Percentiles rank a stretch among this genome's conserved stretches.
Evolutionary conservation across 2,888 invertebrate genomes (phyloP).

Genomic region (Copidosoma aretas): DNA sequence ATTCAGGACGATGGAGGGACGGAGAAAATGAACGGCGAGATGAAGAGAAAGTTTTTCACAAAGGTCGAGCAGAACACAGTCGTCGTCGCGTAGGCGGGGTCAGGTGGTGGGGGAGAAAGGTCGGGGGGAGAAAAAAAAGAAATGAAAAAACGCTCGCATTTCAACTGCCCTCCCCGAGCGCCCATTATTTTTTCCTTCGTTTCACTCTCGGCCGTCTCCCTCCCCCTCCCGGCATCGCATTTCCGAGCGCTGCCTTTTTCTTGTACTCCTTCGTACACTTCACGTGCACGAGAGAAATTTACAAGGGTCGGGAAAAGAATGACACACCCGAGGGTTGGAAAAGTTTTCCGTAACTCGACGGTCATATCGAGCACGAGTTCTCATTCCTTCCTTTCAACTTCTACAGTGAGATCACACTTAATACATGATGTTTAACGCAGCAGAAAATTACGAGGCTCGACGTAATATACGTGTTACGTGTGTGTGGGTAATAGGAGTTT

Average conservation of each 20-base stretch:
- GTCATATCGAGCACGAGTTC: too few relatives aligned
- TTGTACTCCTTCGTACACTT: too few relatives aligned
- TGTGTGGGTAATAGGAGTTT: too few relatives aligned
- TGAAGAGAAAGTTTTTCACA: neutral
- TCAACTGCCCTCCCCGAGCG: slow-evolving; percentile 15
- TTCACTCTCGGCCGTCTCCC: neutral
- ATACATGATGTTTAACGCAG: too few relatives aligned
- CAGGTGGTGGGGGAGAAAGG: neutral
- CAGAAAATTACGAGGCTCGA: too few relatives aligned
- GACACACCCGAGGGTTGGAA: neutral
- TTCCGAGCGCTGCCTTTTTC: neutral
- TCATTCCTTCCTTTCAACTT: too few relatives aligned
- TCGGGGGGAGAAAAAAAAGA: slow-evolving; percentile 15
- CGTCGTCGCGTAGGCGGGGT: too few relatives aligned
- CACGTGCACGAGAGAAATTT: neutral
- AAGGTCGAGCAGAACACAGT: slow-evolving; percentile 11
- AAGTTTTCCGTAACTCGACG: neutral
- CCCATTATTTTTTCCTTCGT: slow-evolving; percentile 16
- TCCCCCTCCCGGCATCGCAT: neutral
- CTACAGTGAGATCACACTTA: too few relatives aligned
- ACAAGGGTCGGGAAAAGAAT: neutral
- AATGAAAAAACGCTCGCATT: slow-evolving; percentile 24
- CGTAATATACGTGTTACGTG: too few relatives aligned
- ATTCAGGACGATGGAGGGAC: neutral
- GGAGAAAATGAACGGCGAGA: slow-evolving; percentile 8